phyloP scores from a whole-genome alignment of 2,888 invertebrate species.

The Cabera pusaria region DNA sequence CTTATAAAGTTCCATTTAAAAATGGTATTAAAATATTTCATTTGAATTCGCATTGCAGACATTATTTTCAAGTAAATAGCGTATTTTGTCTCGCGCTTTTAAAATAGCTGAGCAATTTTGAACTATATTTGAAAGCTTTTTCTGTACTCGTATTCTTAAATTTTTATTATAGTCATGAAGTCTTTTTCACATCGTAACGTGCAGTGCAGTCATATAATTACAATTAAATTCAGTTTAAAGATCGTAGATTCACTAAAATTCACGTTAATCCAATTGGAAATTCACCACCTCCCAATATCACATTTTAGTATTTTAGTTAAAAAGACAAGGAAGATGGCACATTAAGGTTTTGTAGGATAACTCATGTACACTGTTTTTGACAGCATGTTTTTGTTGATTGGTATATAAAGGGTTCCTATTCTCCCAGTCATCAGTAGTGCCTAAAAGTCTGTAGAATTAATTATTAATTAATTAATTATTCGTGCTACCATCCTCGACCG shows the following conservation, averaged over 20 bases:
- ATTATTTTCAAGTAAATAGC: too few relatives aligned
- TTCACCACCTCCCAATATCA: too few relatives aligned
- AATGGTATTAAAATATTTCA: constrained; percentile 7
- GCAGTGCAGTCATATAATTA: constrained; percentile 10
- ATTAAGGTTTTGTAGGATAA: constrained; percentile 12
- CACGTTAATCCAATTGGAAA: background rate
- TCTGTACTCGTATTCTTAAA: constrained; percentile 3
- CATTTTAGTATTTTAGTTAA: too few relatives aligned
- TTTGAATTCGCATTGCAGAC: too few relatives aligned
- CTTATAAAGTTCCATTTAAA: constrained; percentile 11
- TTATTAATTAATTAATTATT: too few relatives aligned
- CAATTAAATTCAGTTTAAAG: constrained; percentile 1
- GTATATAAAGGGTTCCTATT: constrained; percentile 42
- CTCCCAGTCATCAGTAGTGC: too few relatives aligned
- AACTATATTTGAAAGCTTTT: constrained; percentile 10
- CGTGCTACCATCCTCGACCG: too few relatives aligned
- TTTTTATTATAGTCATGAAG: constrained; percentile 6
- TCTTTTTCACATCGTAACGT: constrained; percentile 5
- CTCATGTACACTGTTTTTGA: constrained; percentile 39
- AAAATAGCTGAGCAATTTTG: constrained; percentile 12
- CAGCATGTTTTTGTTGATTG: constrained; percentile 56
- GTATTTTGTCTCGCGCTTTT: constrained; percentile 15
- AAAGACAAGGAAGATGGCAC: constrained; percentile 14
- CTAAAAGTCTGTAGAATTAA: too few relatives aligned
- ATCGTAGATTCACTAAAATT: background rate